Conservation (phyloP, 2,888 invertebrate genomes). For the Lithodes maja region DNA sequence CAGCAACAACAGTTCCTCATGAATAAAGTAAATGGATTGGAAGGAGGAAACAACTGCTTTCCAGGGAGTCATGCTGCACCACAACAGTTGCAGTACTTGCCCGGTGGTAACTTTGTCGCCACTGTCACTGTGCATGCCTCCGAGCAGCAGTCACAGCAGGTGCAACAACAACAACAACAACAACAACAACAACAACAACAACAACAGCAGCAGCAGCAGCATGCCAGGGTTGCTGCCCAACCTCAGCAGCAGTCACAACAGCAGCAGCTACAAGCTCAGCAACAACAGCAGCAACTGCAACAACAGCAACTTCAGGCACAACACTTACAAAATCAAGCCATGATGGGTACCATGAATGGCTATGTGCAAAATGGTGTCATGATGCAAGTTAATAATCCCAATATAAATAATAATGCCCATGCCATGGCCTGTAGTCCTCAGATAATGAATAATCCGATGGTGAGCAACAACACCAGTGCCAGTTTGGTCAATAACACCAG, state of each 20-base stretch:
- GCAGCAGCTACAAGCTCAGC: slow-evolving; percentile 21
- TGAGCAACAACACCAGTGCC: slow-evolving; percentile 26
- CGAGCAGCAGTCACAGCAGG: slow-evolving; percentile 38
- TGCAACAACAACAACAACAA: slow-evolving; percentile 33
- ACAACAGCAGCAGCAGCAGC: slow-evolving; percentile 15
- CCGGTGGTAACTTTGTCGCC: slow-evolving; percentile 58
- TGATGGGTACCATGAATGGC: slow-evolving; percentile 54
- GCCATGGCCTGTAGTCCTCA: slow-evolving; percentile 21
- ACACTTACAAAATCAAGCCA: slow-evolving; percentile 43
- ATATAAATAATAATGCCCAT: slow-evolving; percentile 11
- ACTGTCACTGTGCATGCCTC: slow-evolving; percentile 61
- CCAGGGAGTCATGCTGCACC: slow-evolving; percentile 50
- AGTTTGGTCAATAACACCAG: slow-evolving; percentile 28
- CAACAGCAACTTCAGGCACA: slow-evolving; percentile 22
- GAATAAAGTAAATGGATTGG: slow-evolving; percentile 59
- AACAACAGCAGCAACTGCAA: slow-evolving; percentile 33
- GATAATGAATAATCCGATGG: slow-evolving; percentile 25
- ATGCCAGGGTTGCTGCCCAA: not conserved
- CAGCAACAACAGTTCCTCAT: slow-evolving; percentile 56
- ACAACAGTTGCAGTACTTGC: slow-evolving; percentile 56
- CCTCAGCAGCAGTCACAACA: slow-evolving; percentile 29
- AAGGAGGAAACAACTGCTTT: slow-evolving; percentile 50
- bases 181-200: slow-evolving; percentile 32
- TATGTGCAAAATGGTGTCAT: slow-evolving; percentile 57
- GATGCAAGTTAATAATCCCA: slow-evolving; percentile 53